Evolutionary conservation across 2,797 vertebrate species (phyloP).

Genomic region (Lacerta viridis): DNA sequence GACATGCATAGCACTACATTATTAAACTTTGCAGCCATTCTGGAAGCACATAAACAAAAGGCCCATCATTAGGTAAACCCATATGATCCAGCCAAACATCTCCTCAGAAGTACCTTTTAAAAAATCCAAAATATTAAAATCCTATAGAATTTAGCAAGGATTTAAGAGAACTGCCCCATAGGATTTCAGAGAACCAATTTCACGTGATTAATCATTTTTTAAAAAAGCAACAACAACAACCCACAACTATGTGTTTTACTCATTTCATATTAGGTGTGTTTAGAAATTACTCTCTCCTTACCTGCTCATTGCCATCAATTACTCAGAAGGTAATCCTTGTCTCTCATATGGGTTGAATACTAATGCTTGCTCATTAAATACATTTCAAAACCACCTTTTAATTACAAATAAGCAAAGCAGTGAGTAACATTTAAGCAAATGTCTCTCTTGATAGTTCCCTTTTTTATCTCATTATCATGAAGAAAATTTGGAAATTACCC

Average conservation of each 20-base stretch:
- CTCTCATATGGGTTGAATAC: background rate
- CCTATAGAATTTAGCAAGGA: background rate
- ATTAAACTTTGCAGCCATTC: background rate
- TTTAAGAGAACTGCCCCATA: background rate
- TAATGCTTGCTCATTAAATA: background rate
- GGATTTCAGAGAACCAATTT: background rate
- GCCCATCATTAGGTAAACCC: too few species aligned
- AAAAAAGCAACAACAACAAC: background rate
- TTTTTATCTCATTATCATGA: background rate
- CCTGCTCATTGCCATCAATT: background rate
- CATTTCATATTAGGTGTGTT: background rate
- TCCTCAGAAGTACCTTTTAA: background rate
- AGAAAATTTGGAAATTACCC: background rate
- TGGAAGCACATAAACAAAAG: background rate
- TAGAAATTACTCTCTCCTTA: background rate
- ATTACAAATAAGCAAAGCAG: background rate
- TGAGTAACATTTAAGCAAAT: slow-evolving; percentile 2
- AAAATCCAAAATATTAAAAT: background rate
- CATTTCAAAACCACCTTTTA: background rate
- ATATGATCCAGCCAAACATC: background rate
- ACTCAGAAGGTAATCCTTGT: background rate
- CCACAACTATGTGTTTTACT: background rate
- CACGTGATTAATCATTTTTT: background rate
- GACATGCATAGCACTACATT: background rate
- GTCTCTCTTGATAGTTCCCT: background rate